Evolutionary conservation across 30 jellyfish, hydroid and myxozoan species (phyloP).

Genomic region (Aurelia aurita): DNA sequence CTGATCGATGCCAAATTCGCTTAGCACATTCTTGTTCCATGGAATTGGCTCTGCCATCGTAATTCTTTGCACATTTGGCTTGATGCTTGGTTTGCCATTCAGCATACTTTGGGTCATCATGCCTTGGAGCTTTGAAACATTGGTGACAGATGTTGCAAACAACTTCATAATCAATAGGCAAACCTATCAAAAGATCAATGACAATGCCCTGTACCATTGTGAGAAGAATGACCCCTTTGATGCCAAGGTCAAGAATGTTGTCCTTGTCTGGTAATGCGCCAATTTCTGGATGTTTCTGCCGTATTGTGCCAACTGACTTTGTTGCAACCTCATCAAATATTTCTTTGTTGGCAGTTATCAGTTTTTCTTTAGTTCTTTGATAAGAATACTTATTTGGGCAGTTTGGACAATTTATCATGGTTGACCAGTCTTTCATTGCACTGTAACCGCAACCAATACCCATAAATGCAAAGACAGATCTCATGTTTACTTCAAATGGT

Average conservation of each 20-base stretch:
- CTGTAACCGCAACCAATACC: constrained; percentile 31
- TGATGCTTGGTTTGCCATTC: constrained; percentile 28
- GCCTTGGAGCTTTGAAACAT: too few species aligned
- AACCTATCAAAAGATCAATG: too few species aligned
- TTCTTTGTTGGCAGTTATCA: not conserved
- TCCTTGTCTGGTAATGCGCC: too few species aligned
- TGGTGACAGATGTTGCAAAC: too few species aligned
- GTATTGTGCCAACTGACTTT: too few species aligned
- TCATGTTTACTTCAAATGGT: constrained; percentile 21
- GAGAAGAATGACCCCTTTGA: too few species aligned
- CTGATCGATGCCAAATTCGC: constrained; percentile 20
- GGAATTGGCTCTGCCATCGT: constrained; percentile 20
- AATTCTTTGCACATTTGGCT: not conserved
- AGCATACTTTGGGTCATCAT: too few species aligned
- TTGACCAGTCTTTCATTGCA: constrained; percentile 48
- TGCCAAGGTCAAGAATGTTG: too few species aligned
- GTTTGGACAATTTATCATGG: constrained; percentile 5
- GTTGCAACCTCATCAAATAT: not conserved
- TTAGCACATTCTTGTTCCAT: constrained; percentile 45
- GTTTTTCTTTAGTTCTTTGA: not conserved
- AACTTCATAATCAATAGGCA: too few species aligned
- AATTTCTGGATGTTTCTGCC: too few species aligned
- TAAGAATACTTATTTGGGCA: not conserved
- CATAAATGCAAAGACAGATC: constrained; percentile 42
- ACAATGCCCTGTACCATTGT: too few species aligned